A percentile compares a stretch with the other conserved stretches of the same genome.
phyloP scores from a whole-genome alignment of 1,140 invertebrate species.

The Pseudomyrmex pallidus region DNA sequence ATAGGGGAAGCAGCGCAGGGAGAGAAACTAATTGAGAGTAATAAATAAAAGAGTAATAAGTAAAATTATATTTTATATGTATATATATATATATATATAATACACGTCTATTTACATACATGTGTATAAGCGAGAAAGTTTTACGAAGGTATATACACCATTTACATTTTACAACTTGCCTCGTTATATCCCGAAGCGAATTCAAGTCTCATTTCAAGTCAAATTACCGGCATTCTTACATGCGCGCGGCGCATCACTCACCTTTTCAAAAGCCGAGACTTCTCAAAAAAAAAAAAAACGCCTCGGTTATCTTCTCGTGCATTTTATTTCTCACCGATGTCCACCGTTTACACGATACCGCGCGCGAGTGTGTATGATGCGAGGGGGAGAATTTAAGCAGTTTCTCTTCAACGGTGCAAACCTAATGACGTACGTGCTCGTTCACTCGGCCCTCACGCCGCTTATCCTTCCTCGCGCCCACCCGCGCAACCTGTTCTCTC shows the following conservation, averaged over 20 bases:
- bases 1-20: background rate
- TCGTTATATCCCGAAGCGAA: slow-evolving; percentile 36
- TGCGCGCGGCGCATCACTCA: slow-evolving; percentile 27
- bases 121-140: background rate
- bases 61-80: background rate
- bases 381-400: slow-evolving; percentile 59
- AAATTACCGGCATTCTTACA: slow-evolving; percentile 25
- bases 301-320: slow-evolving; percentile 36
- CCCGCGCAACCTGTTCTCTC: slow-evolving; percentile 11
- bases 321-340: slow-evolving; percentile 52
- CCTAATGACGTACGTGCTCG: slow-evolving; percentile 70
- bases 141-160: background rate
- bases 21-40: background rate
- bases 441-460: slow-evolving; percentile 40
- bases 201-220: slow-evolving; percentile 44
- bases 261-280: slow-evolving; percentile 7
- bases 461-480: slow-evolving; percentile 2
- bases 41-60: background rate
- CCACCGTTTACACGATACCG: slow-evolving; percentile 26
- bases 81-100: background rate
- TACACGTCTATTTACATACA: background rate
- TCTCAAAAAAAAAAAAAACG: slow-evolving; percentile 51
- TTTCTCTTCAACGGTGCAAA: slow-evolving; percentile 61
- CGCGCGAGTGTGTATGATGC: slow-evolving; percentile 49
- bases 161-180: slow-evolving; percentile 22